Base-by-base conservation (phyloP, 2,113 vertebrate species). In the Hirundichthys speculiger region DNA sequence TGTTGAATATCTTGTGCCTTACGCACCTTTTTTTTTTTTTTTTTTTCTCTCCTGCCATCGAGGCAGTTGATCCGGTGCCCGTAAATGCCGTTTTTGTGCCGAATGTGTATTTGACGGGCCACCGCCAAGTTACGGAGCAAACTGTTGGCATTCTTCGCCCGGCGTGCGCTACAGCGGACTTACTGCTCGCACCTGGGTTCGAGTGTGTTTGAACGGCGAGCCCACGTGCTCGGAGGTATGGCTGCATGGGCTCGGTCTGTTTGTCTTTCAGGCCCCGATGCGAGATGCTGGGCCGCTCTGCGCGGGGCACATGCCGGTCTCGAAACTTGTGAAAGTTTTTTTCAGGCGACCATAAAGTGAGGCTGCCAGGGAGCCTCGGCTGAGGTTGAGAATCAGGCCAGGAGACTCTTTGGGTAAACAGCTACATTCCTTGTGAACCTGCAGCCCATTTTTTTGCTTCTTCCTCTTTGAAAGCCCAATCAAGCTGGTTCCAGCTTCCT, bases 41-140 rank as follows among this genome's bases (percentile, higher is more conserved):
- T 34, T 58, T 7, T 53, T 58, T 79, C 47, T 34, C 54, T 61
- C 50, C 64, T 22, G 60, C n/a, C n/a, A n/a, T 74, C 40, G 19
- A 71, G 65, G 41, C 61, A 9, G 68, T 82, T 77, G n/a, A n/a
- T n/a, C n/a, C n/a, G n/a, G n/a, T n/a, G n/a, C n/a, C n/a, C n/a
- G n/a, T n/a, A 20, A 59, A 87, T 49, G 61, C 56, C 19, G 46
- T 71, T 84, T 81, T 34, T 78, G 64, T 77, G 69, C 80, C 66
- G 78, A 82, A 78, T 55, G 21, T 64, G 69, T 75, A 77, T 82
- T 86, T 91, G 79, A 81, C 90, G 34, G 56, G 54, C 46, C 57
- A 64, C 63, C 64, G 88, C 77, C 82, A 90, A 84, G 67, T 87
- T 87, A 86, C 87, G 89, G 85, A 88, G 75, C 87, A 88, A 89